Evolutionary conservation across 1,140 invertebrate genomes (phyloP).

Genomic region (roundworm (Caenorhabditis elegans)): DNA sequence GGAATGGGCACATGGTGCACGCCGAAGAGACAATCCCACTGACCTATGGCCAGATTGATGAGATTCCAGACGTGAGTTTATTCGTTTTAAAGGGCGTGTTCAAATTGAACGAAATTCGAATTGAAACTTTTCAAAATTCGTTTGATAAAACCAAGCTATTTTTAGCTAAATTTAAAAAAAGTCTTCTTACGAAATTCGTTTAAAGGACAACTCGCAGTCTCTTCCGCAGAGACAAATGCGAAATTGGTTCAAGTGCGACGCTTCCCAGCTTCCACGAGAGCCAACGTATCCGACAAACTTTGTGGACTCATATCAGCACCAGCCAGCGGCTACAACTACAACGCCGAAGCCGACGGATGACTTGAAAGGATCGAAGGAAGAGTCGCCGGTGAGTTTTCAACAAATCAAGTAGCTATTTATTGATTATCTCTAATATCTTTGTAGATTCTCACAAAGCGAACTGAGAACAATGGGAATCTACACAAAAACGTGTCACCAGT

Average conservation of each 20-base stretch:
- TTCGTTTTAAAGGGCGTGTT: neutral
- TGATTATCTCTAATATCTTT: neutral
- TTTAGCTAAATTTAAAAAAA: too few relatives aligned
- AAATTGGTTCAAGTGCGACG: slow-evolving; percentile 60
- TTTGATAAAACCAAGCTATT: too few relatives aligned
- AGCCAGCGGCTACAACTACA: neutral
- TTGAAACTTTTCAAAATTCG: neutral
- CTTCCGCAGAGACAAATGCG: slow-evolving; percentile 42
- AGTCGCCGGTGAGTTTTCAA: neutral
- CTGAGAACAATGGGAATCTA: neutral
- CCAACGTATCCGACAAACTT: slow-evolving; percentile 18
- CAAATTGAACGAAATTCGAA: too few relatives aligned
- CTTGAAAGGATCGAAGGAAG: neutral
- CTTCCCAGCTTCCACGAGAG: slow-evolving; percentile 58
- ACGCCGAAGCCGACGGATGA: neutral
- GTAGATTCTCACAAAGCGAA: slow-evolving; percentile 2
- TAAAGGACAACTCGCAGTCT: slow-evolving; percentile 27
- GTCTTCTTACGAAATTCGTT: too few relatives aligned
- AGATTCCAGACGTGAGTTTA: neutral
- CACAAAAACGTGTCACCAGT: neutral
- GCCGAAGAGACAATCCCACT: neutral
- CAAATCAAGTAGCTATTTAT: neutral
- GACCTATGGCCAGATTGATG: slow-evolving; percentile 8
- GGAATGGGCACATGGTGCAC: slow-evolving; percentile 13
- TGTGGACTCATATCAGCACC: neutral